Evolutionary conservation across 1,140 invertebrate species (phyloP).

Genomic region (Holcopasites calliopsidis): DNA sequence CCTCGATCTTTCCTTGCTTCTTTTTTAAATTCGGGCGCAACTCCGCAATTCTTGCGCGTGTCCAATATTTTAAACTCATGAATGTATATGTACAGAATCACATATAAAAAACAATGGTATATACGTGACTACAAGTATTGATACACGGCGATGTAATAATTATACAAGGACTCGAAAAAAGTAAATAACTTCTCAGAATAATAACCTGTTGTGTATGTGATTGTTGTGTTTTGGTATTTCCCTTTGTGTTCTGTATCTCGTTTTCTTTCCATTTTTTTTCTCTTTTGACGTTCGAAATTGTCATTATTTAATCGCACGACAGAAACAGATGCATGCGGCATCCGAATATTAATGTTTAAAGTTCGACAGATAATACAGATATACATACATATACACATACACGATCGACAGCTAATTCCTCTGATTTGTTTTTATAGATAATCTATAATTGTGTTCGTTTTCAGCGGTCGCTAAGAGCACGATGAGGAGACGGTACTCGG

Average conservation of each 20-base stretch:
- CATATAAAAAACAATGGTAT: conserved; percentile 60
- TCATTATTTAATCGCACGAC: conserved; percentile 62
- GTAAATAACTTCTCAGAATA: conserved; percentile 63
- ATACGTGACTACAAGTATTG: conserved; percentile 53
- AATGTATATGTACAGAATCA: conserved; percentile 60
- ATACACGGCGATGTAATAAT: conserved; percentile 61
- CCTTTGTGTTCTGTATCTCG: conserved; percentile 45
- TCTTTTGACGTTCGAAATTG: conserved; percentile 54
- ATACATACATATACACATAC: conserved; percentile 68
- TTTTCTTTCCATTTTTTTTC: conserved; percentile 21
- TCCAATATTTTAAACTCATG: conserved; percentile 54
- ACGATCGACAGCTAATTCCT: conserved; percentile 60
- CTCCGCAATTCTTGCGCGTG: conserved; percentile 51
- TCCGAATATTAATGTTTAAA: conserved; percentile 61
- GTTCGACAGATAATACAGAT: conserved; percentile 66
- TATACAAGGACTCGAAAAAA: conserved; percentile 59
- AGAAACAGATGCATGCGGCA: conserved; percentile 62
- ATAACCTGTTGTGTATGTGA: conserved; percentile 51
- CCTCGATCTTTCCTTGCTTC: conserved; percentile 12
- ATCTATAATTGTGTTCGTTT: conserved; percentile 54
- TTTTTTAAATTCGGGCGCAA: conserved; percentile 44
- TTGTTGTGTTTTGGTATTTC: conserved; percentile 62
- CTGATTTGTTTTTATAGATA: conserved; percentile 60
- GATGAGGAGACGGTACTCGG: conserved; percentile 51
- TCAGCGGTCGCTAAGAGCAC: conserved; percentile 61